Conservation (phyloP, 1,140 invertebrate species). For the Epicauta chinensis region DNA sequence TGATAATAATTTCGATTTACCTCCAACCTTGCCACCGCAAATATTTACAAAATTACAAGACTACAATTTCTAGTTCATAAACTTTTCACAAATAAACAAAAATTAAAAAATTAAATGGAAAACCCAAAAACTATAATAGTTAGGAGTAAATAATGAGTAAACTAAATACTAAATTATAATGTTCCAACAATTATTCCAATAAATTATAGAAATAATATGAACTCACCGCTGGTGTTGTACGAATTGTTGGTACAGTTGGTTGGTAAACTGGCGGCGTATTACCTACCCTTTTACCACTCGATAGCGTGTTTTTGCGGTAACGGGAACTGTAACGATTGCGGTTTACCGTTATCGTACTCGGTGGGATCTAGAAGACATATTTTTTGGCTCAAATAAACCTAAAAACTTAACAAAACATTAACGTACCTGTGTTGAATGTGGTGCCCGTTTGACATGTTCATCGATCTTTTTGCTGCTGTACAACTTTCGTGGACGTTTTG, state of each 20-base stretch:
- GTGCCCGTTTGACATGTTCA: constrained; percentile 13
- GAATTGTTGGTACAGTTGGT: constrained; percentile 34
- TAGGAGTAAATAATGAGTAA: background rate
- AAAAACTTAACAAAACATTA: constrained; percentile 8
- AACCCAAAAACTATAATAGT: background rate
- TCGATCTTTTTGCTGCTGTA: constrained; percentile 8
- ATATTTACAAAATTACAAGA: too few relatives aligned
- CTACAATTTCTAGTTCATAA: too few relatives aligned
- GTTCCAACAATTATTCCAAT: background rate
- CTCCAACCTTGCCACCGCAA: too few relatives aligned
- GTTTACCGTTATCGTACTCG: constrained; percentile 12
- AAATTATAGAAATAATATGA: background rate
- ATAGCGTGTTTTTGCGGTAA: constrained; percentile 32
- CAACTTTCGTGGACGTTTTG: background rate
- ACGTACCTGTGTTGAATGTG: background rate
- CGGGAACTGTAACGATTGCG: constrained; percentile 33
- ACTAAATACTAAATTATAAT: background rate
- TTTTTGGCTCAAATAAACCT: constrained; percentile 1
- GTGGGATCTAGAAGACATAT: constrained; percentile 16
- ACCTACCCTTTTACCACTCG: constrained; percentile 26
- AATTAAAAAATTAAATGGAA: constrained; percentile 6
- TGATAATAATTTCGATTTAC: too few relatives aligned
- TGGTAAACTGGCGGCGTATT: constrained; percentile 33
- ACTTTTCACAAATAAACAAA: constrained; percentile 3
- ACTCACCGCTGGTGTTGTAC: constrained; percentile 12